Base-by-base conservation (phyloP, 2,888 invertebrate genomes). In the Pinctada fucata region DNA sequence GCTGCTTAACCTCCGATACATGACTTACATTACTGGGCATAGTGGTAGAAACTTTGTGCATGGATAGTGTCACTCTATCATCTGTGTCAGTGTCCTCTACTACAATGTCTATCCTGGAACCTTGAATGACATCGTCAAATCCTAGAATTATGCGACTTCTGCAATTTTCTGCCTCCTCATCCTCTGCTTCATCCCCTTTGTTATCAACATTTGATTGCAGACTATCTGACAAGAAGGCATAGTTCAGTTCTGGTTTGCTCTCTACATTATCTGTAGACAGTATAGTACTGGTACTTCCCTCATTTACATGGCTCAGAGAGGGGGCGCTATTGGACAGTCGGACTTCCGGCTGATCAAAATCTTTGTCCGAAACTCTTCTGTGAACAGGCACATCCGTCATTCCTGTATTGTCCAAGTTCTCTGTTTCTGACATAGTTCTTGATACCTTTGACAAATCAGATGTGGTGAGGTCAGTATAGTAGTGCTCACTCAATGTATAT, bases 161-260 rank as follows among this genome's bases (percentile, higher is more conserved):
- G 1, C 6, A 5, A n/a, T 5, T 6, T 45, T 67, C 63, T n/a
- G 51, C 51, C 16, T 3, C 45, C 2, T 70, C 73, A 13, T 10
- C 5, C 3, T 50, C 51, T 16, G 13, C 10, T 63, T 58, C 51
- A 67, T 45, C n/a, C 51, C n/a, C 47, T 4, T 31, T 16, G n/a
- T 45, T 66, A 50, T 13, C 65, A 16, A 63, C 6, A 10, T 49
- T 72, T 8, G 64, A 69, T 49, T 65, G n/a, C 45, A 16, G 45
- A 67, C 67, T 8, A 31, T 71, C 74, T 48, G 52, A 47, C 2
- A 80, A 65, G 74, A 83, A 82, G 3, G 83, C 83, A 66, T 79
- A 79, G 65, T 82, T 81, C 3, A 81, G 67, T 66, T 70, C 68
- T 6, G 81, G 78, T 64, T 75, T 83, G 64, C 79, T 83, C 16